Base-by-base conservation (phyloP, 2,113 vertebrate species). In the Jaculus jaculus region DNA sequence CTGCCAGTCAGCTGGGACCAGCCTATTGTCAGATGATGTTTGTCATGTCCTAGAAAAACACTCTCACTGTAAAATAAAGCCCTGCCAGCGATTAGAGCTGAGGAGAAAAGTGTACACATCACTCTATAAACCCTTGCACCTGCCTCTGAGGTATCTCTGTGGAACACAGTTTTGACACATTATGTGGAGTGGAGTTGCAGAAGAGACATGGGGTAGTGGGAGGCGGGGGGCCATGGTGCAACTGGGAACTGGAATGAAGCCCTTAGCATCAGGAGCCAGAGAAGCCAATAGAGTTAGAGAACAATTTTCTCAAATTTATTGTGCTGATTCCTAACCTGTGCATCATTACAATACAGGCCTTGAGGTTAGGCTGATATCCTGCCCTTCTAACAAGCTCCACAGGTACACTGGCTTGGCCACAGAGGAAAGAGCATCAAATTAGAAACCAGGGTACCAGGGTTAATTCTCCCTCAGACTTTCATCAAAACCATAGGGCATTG, bases 21-120 rank as follows among this genome's bases (percentile, higher is more conserved):
- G 81, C 72, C 58, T 73, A 69, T 60, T 81, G 69, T 95, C 58
- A 72, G 85, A 86, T 32, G 63, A 68, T 71, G 61, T 90, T 42
- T 93, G 66, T 75, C n/a, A 51, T 65, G 61, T 74, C 61, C 93
- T 69, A 90, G 86, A 91, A 85, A 94, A 94, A 93, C 15, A 71
- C 28, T 39, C 34, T 37, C 68, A n/a, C 89, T 32, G 77, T 47
- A 20, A 21, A 1, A 2, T 79, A 78, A 86, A 79, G 5, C 9
- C 37, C 21, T 34, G 74, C 42, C 65, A 66, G 18, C n/a, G 60
- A 83, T 87, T 61, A 78, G 30, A 28, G 12, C 3, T 54, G 15
- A 7, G 65, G 60, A 60, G 16, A 75, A 87, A 65, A 5, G 0
- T 58, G 39, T 51, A 32, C 68, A 47, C 42, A 11, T 10, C 0